A percentile compares a stretch with the other conserved stretches of the same genome.
Evolutionary conservation across 2,797 vertebrate species (phyloP).

Genomic region (Labroides dimidiatus): DNA sequence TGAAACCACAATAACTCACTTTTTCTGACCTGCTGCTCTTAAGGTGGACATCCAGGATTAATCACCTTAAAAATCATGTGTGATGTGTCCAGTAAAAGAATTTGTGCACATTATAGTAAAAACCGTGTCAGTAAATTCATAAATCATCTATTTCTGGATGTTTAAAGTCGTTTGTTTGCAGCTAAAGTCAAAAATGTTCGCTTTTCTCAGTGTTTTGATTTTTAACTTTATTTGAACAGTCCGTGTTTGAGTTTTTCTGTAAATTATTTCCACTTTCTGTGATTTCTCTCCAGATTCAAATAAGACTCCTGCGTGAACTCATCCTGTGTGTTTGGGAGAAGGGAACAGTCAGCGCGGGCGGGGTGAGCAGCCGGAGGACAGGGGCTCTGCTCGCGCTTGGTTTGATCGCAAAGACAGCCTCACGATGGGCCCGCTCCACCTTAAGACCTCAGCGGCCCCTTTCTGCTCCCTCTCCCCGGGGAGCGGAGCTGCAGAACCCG

Average conservation of each 20-base stretch:
- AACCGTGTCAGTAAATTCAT: not conserved
- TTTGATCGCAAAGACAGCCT: constrained; percentile 1
- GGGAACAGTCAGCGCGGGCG: constrained; percentile 8
- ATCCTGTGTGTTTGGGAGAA: constrained; percentile 31
- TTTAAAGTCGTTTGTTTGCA: no score
- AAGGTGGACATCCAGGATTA: constrained; percentile 74
- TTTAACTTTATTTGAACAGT: no score
- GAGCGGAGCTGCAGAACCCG: constrained; percentile 46
- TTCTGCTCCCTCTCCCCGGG: constrained; percentile 61
- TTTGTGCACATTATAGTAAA: not conserved
- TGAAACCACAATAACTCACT: not conserved
- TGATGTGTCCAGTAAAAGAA: not conserved
- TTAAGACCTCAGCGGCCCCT: constrained; percentile 78
- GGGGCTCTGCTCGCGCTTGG: constrained; percentile 33
- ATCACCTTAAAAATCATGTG: fast-evolving
- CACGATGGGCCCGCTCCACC: constrained; percentile 57
- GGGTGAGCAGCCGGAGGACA: constrained; percentile 35
- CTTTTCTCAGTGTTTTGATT: no score
- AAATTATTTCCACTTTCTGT: not conserved
- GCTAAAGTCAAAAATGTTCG: no score
- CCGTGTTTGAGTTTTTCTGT: not conserved
- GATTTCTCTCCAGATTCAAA: constrained; percentile 2
- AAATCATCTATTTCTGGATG: no score
- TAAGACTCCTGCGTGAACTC: constrained; percentile 44
- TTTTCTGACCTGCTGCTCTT: constrained; percentile 50